Evolutionary conservation across 2,888 invertebrate genomes (phyloP).

Genomic region (Eupithecia dodoneata): DNA sequence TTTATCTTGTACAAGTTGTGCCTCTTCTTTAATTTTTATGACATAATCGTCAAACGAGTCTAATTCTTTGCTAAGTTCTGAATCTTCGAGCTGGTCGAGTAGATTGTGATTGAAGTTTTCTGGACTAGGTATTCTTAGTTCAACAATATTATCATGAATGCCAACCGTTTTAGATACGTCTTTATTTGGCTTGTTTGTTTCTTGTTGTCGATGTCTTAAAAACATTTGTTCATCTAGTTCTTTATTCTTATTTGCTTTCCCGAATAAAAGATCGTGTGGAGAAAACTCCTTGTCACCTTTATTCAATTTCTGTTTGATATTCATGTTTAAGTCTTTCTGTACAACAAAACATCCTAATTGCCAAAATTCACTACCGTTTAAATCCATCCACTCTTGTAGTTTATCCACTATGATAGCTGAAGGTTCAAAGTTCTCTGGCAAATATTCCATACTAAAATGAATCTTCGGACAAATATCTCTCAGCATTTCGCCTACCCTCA

Average conservation of each 20-base stretch:
- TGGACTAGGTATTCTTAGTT: constrained; percentile 30
- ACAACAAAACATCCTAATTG: constrained; percentile 34
- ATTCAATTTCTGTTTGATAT: constrained; percentile 1
- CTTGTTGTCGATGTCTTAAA: background rate
- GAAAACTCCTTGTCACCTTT: background rate
- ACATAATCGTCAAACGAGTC: background rate
- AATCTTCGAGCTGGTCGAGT: constrained; percentile 21
- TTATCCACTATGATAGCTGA: constrained; percentile 25
- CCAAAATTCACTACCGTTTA: constrained; percentile 19
- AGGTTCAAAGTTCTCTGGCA: constrained; percentile 18
- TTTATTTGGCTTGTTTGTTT: background rate
- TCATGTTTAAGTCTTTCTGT: constrained; percentile 31
- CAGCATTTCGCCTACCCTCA: constrained; percentile 14
- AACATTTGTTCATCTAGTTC: background rate
- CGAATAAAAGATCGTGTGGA: constrained; percentile 22
- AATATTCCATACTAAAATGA: constrained; percentile 18
- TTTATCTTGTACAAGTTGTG: background rate
- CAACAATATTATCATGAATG: constrained; percentile 9
- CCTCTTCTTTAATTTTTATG: background rate
- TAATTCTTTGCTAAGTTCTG: constrained; percentile 17
- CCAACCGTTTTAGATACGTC: background rate
- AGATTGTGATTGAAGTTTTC: constrained; percentile 18
- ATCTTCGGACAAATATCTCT: constrained; percentile 28
- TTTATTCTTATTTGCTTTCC: background rate
- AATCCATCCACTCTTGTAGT: constrained; percentile 24